Evolutionary conservation across 2,797 vertebrate species (phyloP).

Genomic region (Myotis pilosus): DNA sequence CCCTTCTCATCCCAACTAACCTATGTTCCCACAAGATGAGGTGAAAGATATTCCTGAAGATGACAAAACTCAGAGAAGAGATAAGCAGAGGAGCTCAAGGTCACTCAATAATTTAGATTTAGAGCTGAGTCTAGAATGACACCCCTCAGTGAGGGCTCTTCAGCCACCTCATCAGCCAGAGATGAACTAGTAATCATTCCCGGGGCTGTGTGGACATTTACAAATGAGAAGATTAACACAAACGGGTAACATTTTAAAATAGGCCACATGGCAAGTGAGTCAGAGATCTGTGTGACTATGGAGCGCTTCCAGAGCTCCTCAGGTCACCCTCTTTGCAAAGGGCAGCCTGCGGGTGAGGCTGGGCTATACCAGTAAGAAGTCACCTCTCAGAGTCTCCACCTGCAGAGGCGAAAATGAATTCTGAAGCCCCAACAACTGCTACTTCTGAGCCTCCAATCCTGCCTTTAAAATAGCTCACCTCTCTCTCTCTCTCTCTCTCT

Average conservation of each 20-base stretch:
- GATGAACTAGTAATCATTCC: neutral
- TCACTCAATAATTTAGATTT: neutral
- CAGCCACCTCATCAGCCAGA: neutral
- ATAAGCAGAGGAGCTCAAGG: neutral
- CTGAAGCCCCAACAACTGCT: neutral
- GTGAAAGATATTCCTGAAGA: neutral
- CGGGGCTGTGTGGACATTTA: neutral
- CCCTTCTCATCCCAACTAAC: neutral
- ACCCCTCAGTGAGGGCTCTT: neutral
- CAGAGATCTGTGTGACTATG: neutral
- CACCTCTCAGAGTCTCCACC: neutral
- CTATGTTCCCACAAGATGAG: neutral
- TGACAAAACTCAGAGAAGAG: neutral
- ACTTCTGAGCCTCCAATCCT: neutral
- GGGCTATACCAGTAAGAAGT: neutral
- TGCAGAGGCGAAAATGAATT: neutral
- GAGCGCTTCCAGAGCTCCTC: neutral
- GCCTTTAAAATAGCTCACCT: neutral
- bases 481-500: neutral
- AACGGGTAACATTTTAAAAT: neutral
- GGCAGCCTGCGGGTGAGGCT: neutral
- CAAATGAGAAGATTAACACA: neutral
- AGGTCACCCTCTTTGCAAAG: neutral
- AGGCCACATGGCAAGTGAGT: neutral
- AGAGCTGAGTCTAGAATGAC: neutral